Evolutionary conservation across 2,113 vertebrate species (phyloP).

Genomic region (Girardinichthys multiradiatus): DNA sequence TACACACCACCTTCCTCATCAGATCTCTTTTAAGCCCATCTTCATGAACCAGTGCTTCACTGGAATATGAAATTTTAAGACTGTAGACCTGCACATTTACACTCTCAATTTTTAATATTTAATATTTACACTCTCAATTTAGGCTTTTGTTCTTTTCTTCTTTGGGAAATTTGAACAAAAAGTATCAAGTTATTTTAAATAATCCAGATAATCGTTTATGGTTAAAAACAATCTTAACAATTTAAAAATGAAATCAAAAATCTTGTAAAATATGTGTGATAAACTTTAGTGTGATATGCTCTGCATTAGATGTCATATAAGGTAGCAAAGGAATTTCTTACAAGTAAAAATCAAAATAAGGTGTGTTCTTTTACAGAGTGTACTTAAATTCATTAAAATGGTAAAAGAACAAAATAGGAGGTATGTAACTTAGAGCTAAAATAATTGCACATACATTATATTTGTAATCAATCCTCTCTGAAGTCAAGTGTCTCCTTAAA

Average conservation of each 20-base stretch:
- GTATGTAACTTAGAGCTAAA: background rate
- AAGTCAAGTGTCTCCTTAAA: too few species aligned
- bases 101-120: too few species aligned
- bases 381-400: background rate
- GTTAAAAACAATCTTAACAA: too few species aligned
- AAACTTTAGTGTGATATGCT: background rate
- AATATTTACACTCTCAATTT: conserved; percentile 1
- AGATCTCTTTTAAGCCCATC: conserved; percentile 1
- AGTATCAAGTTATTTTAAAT: background rate
- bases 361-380: background rate
- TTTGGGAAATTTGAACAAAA: background rate
- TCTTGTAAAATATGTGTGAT: background rate
- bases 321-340: background rate
- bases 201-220: background rate
- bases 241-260: too few species aligned
- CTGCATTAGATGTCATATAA: background rate
- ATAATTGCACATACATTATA: too few species aligned
- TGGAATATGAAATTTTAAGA: conserved; percentile 57
- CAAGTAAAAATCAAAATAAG: background rate
- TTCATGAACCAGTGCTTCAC: conserved; percentile 54
- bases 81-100: conserved; percentile 16
- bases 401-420: background rate
- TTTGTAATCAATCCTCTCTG: too few species aligned
- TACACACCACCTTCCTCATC: conserved; percentile 13
- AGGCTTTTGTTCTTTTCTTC: background rate